A percentile compares a stretch with the other conserved stretches of the same genome.
Evolutionary conservation across 2,797 vertebrate genomes (phyloP).

Genomic region (Pitangus sulphuratus): DNA sequence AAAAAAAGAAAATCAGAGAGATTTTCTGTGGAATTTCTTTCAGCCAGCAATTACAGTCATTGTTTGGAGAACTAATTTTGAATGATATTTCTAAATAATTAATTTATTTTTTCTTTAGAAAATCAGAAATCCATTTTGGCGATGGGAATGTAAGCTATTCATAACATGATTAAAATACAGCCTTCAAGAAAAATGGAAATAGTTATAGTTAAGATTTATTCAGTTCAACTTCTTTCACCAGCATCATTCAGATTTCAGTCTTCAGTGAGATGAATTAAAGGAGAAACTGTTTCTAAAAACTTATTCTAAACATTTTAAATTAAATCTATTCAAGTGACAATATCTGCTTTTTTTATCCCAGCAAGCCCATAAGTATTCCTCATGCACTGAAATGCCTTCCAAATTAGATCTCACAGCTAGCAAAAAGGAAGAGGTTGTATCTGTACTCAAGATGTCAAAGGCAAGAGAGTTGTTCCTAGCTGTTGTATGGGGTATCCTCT

Average conservation of each 20-base stretch:
- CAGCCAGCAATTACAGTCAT: conserved; percentile 27
- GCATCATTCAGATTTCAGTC: background rate
- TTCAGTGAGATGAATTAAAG: background rate
- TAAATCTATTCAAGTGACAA: background rate
- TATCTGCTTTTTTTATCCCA: background rate
- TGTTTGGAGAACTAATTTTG: conserved; percentile 24
- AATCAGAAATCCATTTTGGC: conserved; percentile 44
- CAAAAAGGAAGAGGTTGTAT: background rate
- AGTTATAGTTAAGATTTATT: background rate
- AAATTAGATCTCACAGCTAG: background rate
- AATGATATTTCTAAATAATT: conserved; percentile 10
- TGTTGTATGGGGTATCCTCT: background rate
- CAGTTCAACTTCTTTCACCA: background rate
- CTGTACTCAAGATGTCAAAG: background rate
- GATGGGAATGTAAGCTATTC: background rate
- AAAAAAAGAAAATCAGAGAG: background rate
- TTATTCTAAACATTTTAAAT: background rate
- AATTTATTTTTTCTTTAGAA: background rate
- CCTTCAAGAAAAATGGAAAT: conserved; percentile 10
- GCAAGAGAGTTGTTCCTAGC: background rate
- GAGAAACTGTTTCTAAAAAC: background rate
- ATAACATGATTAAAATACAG: background rate
- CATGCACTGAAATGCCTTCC: background rate
- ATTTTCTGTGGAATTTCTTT: conserved; percentile 19
- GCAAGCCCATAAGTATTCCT: background rate